Percentiles rank a stretch among this genome's conserved stretches.
phyloP scores from a whole-genome alignment of 2,113 vertebrate genomes.

The Ctenodactylus gundi region DNA sequence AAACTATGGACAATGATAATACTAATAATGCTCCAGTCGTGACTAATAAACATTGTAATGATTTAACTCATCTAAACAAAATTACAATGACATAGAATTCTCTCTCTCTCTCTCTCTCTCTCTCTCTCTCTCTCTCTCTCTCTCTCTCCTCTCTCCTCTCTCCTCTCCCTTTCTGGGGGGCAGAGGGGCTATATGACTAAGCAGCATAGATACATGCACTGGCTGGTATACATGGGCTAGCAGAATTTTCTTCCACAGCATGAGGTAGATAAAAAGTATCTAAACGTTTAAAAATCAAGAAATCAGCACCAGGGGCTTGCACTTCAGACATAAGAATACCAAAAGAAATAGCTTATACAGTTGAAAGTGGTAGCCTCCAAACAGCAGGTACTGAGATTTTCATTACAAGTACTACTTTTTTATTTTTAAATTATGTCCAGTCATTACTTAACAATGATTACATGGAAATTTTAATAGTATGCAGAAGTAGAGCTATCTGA shows the following conservation, averaged over 20 bases:
- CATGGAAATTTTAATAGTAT: background rate
- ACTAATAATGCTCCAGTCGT: background rate
- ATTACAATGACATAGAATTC: background rate
- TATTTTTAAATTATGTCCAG: constrained; percentile 28
- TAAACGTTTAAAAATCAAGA: background rate
- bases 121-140: too few relatives aligned
- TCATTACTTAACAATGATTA: constrained; percentile 44
- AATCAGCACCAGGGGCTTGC: background rate
- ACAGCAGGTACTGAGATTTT: background rate
- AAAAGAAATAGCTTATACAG: background rate
- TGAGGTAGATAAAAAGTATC: background rate
- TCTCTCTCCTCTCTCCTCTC: too few relatives aligned
- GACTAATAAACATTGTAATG: background rate
- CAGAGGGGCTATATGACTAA: background rate
- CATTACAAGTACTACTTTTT: constrained; percentile 1
- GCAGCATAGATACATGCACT: background rate
- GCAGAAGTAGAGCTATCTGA: background rate
- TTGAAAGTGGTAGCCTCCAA: background rate
- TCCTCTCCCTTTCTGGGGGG: too few relatives aligned
- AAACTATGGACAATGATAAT: too few relatives aligned
- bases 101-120: too few relatives aligned
- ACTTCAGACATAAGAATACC: background rate
- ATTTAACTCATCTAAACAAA: background rate
- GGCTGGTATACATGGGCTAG: background rate
- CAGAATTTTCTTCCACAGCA: background rate